phyloP scores from a whole-genome alignment of 2,888 invertebrate species.

The Phengaris arion region DNA sequence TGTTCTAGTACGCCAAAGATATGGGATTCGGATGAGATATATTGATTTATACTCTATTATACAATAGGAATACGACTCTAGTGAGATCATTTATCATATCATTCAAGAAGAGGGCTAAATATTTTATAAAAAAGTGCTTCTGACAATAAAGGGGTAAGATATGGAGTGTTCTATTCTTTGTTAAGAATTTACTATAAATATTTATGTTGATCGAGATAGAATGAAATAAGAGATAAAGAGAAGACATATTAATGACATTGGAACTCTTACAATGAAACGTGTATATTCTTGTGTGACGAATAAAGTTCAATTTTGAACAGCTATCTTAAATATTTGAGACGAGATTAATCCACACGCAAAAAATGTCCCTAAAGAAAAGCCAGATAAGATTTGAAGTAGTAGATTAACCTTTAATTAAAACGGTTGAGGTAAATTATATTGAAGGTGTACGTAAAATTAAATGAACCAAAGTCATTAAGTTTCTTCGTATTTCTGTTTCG shows the following conservation, averaged over 20 bases:
- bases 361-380: neutral
- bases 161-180: slow-evolving; percentile 5
- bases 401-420: neutral
- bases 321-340: neutral
- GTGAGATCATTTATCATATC: slow-evolving; percentile 15
- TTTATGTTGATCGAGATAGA: neutral
- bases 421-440: neutral
- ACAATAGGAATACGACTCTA: slow-evolving; percentile 5
- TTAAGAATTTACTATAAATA: neutral
- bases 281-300: too few relatives aligned
- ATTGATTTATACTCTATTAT: slow-evolving; percentile 18
- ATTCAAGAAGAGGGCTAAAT: neutral
- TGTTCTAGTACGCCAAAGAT: neutral
- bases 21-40: neutral
- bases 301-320: too few relatives aligned
- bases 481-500: neutral
- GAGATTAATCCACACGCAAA: neutral
- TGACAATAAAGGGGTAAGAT: slow-evolving; percentile 23
- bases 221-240: neutral
- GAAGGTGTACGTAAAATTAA: neutral
- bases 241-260: too few relatives aligned
- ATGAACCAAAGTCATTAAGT: neutral
- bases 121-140: slow-evolving; percentile 6
- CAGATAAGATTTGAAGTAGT: neutral
- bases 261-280: too few relatives aligned